Percentiles rank a stretch among this genome's conserved stretches.
phyloP scores from a whole-genome alignment of 2,113 vertebrate genomes.

The Eira barbara region DNA sequence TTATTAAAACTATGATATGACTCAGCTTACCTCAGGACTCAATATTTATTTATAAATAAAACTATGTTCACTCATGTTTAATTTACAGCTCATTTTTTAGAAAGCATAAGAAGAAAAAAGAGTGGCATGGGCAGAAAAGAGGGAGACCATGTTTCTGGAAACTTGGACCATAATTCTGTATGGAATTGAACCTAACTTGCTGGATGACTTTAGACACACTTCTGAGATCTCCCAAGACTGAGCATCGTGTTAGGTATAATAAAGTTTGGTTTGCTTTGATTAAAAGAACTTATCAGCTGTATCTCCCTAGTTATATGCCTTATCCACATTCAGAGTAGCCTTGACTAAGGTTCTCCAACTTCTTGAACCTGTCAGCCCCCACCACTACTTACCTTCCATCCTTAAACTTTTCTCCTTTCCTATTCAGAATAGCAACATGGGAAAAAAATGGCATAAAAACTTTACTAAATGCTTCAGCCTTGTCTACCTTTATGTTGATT shows the following conservation, averaged over 20 bases:
- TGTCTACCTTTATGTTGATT: background rate
- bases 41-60: background rate
- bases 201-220: background rate
- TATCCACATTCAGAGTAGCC: background rate
- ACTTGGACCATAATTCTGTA: background rate
- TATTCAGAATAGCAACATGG: background rate
- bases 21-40: background rate
- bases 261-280: background rate
- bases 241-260: background rate
- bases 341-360: background rate
- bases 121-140: background rate
- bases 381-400: background rate
- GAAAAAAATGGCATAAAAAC: background rate
- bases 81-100: background rate
- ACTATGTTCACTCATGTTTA: background rate
- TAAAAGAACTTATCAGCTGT: background rate
- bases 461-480: background rate
- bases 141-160: background rate
- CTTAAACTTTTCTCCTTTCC: background rate
- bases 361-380: background rate
- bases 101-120: background rate
- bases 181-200: background rate
- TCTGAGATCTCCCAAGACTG: background rate
- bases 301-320: background rate
- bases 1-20: background rate